Base-by-base conservation (phyloP, 2,888 invertebrate genomes). In the Polydrusus cervinus region DNA sequence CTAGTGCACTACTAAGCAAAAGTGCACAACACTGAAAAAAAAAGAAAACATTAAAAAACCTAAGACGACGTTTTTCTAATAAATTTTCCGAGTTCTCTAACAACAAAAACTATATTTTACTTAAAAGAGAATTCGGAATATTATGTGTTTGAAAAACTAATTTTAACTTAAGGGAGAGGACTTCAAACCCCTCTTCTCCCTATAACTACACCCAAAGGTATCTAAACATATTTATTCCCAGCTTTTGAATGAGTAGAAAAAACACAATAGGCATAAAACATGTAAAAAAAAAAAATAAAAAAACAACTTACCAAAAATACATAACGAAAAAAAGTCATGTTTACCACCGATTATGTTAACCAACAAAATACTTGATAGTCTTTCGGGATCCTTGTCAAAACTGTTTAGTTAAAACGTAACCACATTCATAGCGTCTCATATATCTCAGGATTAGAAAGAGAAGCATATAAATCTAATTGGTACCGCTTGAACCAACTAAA, bases 361-460 rank as follows among this genome's bases (percentile, higher is more conserved):
- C 53, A 53, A n/a, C 53, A 53, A 53, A 25, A 53, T 30, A 30
- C n/a, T 53, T 25, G 25, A n/a, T 30, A 53, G 25, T 53, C 53
- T 30, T n/a, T 25, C 20, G 30, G n/a, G n/a, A 30, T 53, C 30
- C 0, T 25, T 11, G 7, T 53, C 1, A 53, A 53, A 53, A 53
- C 53, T 53, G n/a, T 10, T 13, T 20, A 5, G n/a, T 53, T 18
- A 25, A 8, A 53, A 25, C 53, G 5, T 13, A 20, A 30, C 30
- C 34, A 9, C 34, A 8, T 34, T 34, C 34, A 34, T 7, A 8
- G 25, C 53, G 25, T 30, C n/a, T 53, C 13, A 25, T n/a, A 53
- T 53, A 13, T 53, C 25, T 53, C 53, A 25, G 16, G 51, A 53
- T 30, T 53, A 13, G n/a, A 53, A 53, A 25, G 53, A 53, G 53